phyloP scores from a whole-genome alignment of 2,113 vertebrate genomes.

The Eidolon helvum region DNA sequence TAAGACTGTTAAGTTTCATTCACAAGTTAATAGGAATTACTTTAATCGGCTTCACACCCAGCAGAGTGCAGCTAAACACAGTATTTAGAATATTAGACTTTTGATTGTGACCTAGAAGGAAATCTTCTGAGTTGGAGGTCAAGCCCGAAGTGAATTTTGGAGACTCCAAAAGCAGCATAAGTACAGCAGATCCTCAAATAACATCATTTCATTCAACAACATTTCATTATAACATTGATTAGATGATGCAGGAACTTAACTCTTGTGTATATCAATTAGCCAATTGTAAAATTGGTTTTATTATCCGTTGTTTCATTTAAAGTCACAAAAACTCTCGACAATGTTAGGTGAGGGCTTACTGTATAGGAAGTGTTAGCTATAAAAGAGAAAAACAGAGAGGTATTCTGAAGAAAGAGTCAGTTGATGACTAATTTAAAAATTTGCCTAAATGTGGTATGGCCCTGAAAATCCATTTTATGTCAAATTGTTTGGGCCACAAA shows the following conservation, averaged over 20 bases:
- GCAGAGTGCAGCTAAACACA: background rate
- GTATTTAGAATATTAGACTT: slow-evolving; percentile 28
- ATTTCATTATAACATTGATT: background rate
- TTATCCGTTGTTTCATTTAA: background rate
- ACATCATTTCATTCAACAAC: background rate
- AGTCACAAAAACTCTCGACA: background rate
- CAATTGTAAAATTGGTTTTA: background rate
- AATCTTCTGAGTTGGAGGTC: background rate
- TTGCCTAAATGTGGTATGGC: background rate
- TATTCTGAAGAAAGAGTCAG: background rate
- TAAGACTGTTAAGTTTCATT: slow-evolving; percentile 49
- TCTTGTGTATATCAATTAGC: background rate
- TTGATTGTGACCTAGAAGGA: slow-evolving; percentile 21
- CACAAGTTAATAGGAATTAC: slow-evolving; percentile 58
- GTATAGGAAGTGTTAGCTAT: background rate
- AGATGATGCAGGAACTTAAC: background rate
- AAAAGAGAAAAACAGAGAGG: background rate
- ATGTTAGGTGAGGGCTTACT: background rate
- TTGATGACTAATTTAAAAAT: background rate
- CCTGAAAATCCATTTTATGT: background rate
- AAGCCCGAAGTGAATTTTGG: background rate
- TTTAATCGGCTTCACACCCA: slow-evolving; percentile 48
- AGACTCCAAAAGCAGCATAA: background rate
- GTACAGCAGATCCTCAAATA: background rate
- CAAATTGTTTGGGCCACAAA: background rate